phyloP scores from a whole-genome alignment of 2,113 vertebrate species.

The Cromileptes altivelis region DNA sequence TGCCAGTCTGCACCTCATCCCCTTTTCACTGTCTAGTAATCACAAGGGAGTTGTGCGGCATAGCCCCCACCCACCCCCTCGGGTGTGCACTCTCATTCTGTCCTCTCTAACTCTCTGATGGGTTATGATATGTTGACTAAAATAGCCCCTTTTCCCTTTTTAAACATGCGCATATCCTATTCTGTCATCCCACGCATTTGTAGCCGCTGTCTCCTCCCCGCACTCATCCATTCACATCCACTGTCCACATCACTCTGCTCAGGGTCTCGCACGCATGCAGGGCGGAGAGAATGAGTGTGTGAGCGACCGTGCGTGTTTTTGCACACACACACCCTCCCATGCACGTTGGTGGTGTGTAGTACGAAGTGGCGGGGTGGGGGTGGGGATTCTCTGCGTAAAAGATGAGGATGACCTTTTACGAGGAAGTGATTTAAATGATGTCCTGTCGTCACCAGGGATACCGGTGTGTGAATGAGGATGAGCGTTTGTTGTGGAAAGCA shows the following conservation, averaged over 20 bases:
- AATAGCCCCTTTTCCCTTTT: slow-evolving; percentile 49
- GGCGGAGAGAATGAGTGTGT: neutral
- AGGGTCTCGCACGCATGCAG: slow-evolving; percentile 13
- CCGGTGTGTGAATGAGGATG: slow-evolving; percentile 64
- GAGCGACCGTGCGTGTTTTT: slow-evolving; percentile 1
- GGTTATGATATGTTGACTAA: slow-evolving; percentile 49
- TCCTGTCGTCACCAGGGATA: slow-evolving; percentile 71
- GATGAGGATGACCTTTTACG: slow-evolving; percentile 79
- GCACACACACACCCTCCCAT: neutral
- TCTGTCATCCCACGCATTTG: slow-evolving; percentile 56
- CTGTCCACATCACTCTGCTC: slow-evolving; percentile 49
- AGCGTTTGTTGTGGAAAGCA: slow-evolving; percentile 67
- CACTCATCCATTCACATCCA: slow-evolving; percentile 38
- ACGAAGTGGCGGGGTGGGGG: neutral
- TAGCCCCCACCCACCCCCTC: neutral
- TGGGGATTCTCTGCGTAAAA: slow-evolving; percentile 58
- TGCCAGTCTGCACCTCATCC: slow-evolving; percentile 38
- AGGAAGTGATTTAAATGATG: slow-evolving; percentile 77
- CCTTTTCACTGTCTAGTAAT: slow-evolving; percentile 42
- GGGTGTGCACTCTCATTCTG: slow-evolving; percentile 7
- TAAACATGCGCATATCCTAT: slow-evolving; percentile 38
- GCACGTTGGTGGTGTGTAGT: slow-evolving; percentile 15
- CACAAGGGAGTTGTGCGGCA: slow-evolving; percentile 12
- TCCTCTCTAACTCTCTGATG: slow-evolving; percentile 28
- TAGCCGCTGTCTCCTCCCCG: slow-evolving; percentile 31